These are phyloP conservation scores for Colletes collaris DNA, from an alignment of 2,888 invertebrate species.

Conservation along the genomic window DNA sequence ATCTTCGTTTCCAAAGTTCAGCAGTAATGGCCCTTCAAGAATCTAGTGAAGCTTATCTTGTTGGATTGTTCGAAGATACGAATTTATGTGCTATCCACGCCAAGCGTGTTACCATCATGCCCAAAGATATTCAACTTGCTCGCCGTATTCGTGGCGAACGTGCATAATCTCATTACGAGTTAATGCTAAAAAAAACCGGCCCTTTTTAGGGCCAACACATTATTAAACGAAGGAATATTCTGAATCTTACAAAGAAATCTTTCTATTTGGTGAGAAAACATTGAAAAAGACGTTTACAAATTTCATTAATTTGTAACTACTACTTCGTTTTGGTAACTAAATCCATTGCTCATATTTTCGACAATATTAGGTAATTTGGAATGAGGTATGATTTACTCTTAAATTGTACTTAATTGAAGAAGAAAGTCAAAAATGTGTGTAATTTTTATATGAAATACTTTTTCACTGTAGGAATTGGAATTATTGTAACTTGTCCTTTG, in stretches of 20 bases:
- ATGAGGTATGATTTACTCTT: no score
- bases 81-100: constrained; percentile 59
- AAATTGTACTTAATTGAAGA: no score
- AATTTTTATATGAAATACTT: no score
- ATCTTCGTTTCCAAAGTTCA: constrained; percentile 87
- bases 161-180: not conserved
- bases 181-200: not conserved
- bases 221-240: not conserved
- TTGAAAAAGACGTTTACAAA: no score
- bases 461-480: no score
- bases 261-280: not conserved
- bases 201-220: not conserved
- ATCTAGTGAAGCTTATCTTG: constrained; percentile 86
- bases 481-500: no score
- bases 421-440: no score
- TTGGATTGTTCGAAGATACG: constrained; percentile 82
- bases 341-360: no score
- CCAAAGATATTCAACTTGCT: constrained; percentile 59
- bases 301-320: no score
- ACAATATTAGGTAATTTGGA: no score
- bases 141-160: not conserved
- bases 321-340: no score
- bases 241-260: not conserved
- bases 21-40: constrained; percentile 88
- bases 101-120: constrained; percentile 61